These are phyloP conservation scores for Tenodera sinensis DNA, from an alignment of 2,888 invertebrate genomes.

Conservation along the genomic window DNA sequence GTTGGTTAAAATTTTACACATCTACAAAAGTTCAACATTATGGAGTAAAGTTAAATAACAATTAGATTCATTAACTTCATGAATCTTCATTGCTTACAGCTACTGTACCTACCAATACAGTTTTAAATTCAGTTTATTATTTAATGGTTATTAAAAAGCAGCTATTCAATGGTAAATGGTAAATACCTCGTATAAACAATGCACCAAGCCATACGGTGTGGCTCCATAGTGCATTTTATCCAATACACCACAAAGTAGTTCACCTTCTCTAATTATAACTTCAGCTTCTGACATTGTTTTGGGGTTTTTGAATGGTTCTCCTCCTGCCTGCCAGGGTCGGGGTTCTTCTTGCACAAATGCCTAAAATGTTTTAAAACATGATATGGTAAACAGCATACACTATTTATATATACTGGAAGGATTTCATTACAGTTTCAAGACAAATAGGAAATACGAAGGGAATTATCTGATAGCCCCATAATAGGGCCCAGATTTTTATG, in stretches of 20 bases:
- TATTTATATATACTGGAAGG: no score
- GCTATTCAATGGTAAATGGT: neutral
- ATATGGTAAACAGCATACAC: neutral
- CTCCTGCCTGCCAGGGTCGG: slow-evolving; percentile 63
- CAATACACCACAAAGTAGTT: slow-evolving; percentile 84
- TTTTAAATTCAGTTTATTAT: no score
- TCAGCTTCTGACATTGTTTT: slow-evolving; percentile 83
- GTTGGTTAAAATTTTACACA: no score
- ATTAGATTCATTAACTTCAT: neutral
- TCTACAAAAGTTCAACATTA: neutral
- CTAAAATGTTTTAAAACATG: slow-evolving; percentile 37
- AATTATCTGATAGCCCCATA: no score
- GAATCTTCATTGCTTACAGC: no score
- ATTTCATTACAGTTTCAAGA: no score
- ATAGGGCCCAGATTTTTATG: no score
- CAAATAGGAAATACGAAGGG: no score
- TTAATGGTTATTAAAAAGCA: no score
- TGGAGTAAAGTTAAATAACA: neutral
- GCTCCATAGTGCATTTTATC: slow-evolving; percentile 98
- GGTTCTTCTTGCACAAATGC: slow-evolving; percentile 59
- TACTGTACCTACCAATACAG: no score
- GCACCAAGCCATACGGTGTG: slow-evolving; percentile 89
- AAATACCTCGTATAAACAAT: slow-evolving; percentile 81
- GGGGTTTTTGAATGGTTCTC: slow-evolving; percentile 53
- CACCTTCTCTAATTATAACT: slow-evolving; percentile 83